These are phyloP conservation scores for Helarctos malayanus DNA, from an alignment of 2,797 vertebrate species.

Conservation along the genomic window DNA sequence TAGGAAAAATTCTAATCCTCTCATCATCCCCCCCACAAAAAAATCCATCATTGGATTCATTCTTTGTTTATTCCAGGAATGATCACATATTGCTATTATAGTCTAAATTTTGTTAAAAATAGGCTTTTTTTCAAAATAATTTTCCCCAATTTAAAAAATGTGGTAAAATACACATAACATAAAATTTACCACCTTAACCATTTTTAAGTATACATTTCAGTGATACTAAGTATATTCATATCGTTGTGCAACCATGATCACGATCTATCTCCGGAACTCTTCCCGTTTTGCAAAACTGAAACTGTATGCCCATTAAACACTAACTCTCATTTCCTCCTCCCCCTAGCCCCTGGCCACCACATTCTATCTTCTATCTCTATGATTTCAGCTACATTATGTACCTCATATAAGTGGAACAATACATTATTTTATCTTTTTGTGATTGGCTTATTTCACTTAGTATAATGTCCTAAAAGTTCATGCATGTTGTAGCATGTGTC, in stretches of 20 bases:
- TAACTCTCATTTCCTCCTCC: not conserved
- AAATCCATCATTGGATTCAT: not conserved
- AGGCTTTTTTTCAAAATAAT: conserved; percentile 10
- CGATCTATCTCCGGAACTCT: not conserved
- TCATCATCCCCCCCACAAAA: not conserved
- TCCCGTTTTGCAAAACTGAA: not conserved
- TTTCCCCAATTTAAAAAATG: not conserved
- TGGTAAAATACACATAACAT: not conserved
- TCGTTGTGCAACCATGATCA: not conserved
- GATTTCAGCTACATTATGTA: not conserved
- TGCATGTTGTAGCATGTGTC: not conserved
- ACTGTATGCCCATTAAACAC: not conserved
- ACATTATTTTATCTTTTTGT: not conserved
- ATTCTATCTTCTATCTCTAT: not conserved
- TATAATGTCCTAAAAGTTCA: not conserved
- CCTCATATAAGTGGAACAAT: not conserved
- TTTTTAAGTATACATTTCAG: not conserved
- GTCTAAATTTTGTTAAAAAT: conserved; percentile 41
- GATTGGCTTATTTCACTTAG: not conserved
- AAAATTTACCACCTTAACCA: not conserved
- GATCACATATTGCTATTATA: not conserved
- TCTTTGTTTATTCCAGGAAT: conserved; percentile 49
- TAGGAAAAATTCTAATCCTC: not conserved
- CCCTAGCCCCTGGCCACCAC: not conserved
- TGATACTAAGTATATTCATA: not conserved